phyloP scores from a whole-genome alignment of 2,888 invertebrate species.

The Drosophila nigritarsus region DNA sequence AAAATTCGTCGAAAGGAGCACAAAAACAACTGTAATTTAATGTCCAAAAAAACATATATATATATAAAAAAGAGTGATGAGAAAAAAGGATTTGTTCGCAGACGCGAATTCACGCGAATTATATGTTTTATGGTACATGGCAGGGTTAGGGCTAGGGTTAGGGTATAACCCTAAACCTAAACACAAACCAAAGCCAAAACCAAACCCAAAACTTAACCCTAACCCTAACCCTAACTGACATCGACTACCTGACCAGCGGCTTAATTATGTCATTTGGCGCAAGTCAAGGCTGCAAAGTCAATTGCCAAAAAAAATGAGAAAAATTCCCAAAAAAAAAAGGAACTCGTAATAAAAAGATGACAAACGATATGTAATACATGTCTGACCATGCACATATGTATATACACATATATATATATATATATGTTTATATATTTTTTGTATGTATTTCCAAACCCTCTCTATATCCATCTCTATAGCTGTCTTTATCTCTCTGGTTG shows the following conservation, averaged over 20 bases:
- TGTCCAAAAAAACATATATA: constrained; percentile 38
- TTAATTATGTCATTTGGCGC: constrained; percentile 78
- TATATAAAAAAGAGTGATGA: constrained; percentile 25
- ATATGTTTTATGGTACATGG: constrained; percentile 58
- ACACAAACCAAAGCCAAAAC: constrained; percentile 2
- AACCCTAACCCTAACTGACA: constrained; percentile 41
- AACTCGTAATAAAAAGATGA: constrained; percentile 39
- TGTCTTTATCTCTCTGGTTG: constrained; percentile 4
- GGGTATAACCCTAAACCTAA: constrained; percentile 44
- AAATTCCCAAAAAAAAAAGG: constrained; percentile 20
- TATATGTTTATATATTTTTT: background rate
- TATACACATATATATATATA: background rate
- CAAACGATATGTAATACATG: constrained; percentile 52
- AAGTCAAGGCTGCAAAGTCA: constrained; percentile 79
- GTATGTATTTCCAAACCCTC: constrained; percentile 22
- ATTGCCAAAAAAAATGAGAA: constrained; percentile 59
- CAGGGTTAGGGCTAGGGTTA: constrained; percentile 42
- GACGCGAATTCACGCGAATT: constrained; percentile 69
- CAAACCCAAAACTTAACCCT: constrained; percentile 52
- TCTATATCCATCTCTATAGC: background rate
- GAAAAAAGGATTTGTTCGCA: constrained; percentile 70
- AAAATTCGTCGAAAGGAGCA: constrained; percentile 54
- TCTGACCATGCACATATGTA: constrained; percentile 42
- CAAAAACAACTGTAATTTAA: constrained; percentile 52
- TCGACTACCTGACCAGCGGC: constrained; percentile 57